phyloP scores from a whole-genome alignment of 2,888 invertebrate genomes.

The Pachymerium ferrugineum region DNA sequence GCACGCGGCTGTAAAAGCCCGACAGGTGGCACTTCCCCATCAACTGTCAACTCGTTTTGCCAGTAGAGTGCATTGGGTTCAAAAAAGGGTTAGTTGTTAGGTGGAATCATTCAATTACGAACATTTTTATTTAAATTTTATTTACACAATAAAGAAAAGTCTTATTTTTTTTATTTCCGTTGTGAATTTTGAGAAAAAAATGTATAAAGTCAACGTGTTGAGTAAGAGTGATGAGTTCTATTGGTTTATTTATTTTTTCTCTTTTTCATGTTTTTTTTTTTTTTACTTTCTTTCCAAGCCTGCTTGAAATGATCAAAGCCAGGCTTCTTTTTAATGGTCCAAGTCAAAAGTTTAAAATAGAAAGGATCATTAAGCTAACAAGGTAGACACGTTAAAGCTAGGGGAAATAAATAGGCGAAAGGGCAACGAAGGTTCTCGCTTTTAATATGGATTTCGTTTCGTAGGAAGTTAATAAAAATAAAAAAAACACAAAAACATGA shows the following conservation, averaged over 20 bases:
- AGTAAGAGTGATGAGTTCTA: too few relatives aligned
- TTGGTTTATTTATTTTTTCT: too few relatives aligned
- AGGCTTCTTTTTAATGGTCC: background rate
- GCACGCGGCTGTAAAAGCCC: constrained; percentile 7
- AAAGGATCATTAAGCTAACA: constrained; percentile 2
- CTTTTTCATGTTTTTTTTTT: too few relatives aligned
- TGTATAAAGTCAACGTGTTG: too few relatives aligned
- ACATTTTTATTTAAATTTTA: too few relatives aligned
- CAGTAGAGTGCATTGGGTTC: constrained; percentile 4
- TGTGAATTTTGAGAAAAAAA: background rate
- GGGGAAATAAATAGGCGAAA: background rate
- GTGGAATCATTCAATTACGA: too few relatives aligned
- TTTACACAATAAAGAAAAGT: too few relatives aligned
- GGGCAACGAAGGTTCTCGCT: background rate
- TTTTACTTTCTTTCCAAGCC: too few relatives aligned
- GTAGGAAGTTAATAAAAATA: background rate
- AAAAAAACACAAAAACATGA: background rate
- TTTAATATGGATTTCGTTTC: constrained; percentile 8
- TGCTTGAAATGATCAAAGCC: background rate
- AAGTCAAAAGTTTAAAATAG: background rate
- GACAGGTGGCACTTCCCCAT: constrained; percentile 13
- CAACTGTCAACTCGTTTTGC: background rate
- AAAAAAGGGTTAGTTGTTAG: background rate
- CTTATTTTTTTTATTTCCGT: too few relatives aligned
- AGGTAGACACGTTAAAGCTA: constrained; percentile 1